Evolutionary conservation across 2,113 vertebrate genomes (phyloP).

Genomic region (Hippocampus comes): DNA sequence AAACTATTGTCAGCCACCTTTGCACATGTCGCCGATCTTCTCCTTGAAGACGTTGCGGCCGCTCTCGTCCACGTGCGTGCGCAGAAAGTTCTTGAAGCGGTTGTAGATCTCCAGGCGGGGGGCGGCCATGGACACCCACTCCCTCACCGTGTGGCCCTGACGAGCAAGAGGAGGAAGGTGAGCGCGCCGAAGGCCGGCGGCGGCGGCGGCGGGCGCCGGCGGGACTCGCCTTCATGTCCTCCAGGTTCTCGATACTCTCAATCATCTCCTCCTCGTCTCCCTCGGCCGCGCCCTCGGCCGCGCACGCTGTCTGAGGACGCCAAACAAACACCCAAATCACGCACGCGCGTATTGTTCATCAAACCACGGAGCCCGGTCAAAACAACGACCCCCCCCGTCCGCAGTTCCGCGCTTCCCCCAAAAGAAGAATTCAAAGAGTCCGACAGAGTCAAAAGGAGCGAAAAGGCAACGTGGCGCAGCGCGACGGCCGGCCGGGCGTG

Average conservation of each 20-base stretch:
- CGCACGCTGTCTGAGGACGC: slow-evolving; percentile 81
- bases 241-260: slow-evolving; percentile 97
- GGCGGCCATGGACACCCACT: slow-evolving; percentile 96
- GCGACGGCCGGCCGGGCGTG: too few species aligned
- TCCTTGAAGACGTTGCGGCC: slow-evolving; percentile 98
- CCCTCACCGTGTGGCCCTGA: slow-evolving; percentile 87
- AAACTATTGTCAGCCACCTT: slow-evolving; percentile 69
- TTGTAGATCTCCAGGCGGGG: slow-evolving; percentile 95
- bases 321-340: too few species aligned
- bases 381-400: too few species aligned
- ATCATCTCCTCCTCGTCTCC: slow-evolving; percentile 94
- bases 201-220: too few species aligned
- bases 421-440: too few species aligned
- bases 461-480: too few species aligned
- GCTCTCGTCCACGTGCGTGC: slow-evolving; percentile 90
- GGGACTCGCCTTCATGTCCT: slow-evolving; percentile 84
- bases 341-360: too few species aligned
- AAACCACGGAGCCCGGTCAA: too few species aligned
- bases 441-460: too few species aligned
- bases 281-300: slow-evolving; percentile 80
- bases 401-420: too few species aligned
- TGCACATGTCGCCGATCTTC: slow-evolving; percentile 98
- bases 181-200: too few species aligned
- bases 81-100: slow-evolving; percentile 96
- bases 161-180: too few species aligned